phyloP scores from a whole-genome alignment of 1,140 invertebrate genomes.

The Nilaparvata lugens region DNA sequence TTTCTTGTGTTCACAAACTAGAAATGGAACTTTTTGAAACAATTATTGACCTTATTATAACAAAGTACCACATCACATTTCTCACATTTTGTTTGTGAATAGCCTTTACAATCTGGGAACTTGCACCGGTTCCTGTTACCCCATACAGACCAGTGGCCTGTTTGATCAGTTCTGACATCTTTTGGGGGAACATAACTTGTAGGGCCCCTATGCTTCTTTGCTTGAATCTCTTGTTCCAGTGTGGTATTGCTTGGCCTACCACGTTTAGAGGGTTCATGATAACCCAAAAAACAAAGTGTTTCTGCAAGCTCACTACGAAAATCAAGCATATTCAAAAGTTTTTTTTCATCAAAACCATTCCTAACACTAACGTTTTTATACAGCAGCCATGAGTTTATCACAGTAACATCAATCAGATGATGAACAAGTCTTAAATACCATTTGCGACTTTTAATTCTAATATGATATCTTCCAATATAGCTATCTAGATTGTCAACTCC shows the following conservation, averaged over 20 bases:
- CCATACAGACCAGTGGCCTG: neutral
- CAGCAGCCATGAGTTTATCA: neutral
- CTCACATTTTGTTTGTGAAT: neutral
- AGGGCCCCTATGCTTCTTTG: neutral
- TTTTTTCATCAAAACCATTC: neutral
- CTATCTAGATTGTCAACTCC: neutral
- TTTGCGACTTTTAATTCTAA: neutral
- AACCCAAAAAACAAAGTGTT: neutral
- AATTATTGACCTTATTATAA: constrained; percentile 8
- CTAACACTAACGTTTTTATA: neutral
- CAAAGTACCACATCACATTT: neutral
- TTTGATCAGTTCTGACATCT: neutral
- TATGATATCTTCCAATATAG: neutral
- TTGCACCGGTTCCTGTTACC: neutral
- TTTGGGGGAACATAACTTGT: neutral
- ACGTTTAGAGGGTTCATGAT: neutral
- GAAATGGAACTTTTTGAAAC: neutral
- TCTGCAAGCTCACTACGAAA: neutral
- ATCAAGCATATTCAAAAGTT: neutral
- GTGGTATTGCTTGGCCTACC: neutral
- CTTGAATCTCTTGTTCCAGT: neutral
- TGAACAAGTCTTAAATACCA: neutral
- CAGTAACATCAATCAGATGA: neutral
- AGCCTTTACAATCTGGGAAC: neutral
- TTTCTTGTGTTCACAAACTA: too few relatives aligned